Percentiles rank a stretch among this genome's conserved stretches.
These are phyloP conservation scores for Rattus rattus DNA, from an alignment of 2,113 vertebrate genomes.

Conservation along the genomic window DNA sequence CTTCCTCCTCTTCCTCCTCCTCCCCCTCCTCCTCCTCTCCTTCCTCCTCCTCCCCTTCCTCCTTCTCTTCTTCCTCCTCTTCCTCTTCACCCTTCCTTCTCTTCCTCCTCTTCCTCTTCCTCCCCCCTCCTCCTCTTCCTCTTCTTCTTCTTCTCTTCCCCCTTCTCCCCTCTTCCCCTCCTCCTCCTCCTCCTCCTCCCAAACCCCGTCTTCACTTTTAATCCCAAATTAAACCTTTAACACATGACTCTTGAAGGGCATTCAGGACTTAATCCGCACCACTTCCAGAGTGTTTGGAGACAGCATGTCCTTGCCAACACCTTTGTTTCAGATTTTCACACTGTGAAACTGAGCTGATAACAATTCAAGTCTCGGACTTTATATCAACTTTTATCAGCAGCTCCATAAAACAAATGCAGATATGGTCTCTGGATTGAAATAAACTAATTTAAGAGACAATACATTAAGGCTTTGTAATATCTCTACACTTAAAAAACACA, in stretches of 20 bases:
- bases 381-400: neutral
- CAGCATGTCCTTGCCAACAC: neutral
- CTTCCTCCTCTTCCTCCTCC: neutral
- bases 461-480: neutral
- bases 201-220: neutral
- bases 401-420: neutral
- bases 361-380: neutral
- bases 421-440: neutral
- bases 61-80: neutral
- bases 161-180: no score
- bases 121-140: no score
- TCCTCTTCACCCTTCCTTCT: no score
- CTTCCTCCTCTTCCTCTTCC: no score
- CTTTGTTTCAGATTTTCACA: neutral
- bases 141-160: no score
- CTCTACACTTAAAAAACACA: neutral
- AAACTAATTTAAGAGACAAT: neutral
- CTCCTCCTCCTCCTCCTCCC: neutral
- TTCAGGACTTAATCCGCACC: neutral
- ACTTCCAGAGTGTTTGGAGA: neutral
- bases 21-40: neutral
- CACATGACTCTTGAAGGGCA: neutral
- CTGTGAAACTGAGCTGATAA: neutral
- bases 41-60: neutral
- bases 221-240: neutral